phyloP scores from a whole-genome alignment of 2,797 vertebrate species.

The Oreochromis grahami region DNA sequence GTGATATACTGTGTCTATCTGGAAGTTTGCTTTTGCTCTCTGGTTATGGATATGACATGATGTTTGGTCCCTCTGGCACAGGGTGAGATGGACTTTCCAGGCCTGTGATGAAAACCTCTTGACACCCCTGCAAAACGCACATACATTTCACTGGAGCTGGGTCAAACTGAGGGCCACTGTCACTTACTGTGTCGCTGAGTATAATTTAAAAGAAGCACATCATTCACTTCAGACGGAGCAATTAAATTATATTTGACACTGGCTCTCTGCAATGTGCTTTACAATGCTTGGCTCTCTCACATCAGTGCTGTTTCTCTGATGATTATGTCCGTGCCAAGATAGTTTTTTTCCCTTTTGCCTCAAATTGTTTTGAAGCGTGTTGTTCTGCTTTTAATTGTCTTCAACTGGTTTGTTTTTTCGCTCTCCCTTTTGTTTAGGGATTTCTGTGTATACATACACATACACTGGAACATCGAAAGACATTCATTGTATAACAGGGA shows the following conservation, averaged over 20 bases:
- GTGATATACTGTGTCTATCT: not conserved
- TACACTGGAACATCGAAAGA: not conserved
- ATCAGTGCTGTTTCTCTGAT: not conserved
- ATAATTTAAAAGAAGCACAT: not conserved
- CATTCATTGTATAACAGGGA: constrained; percentile 5
- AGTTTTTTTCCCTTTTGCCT: not conserved
- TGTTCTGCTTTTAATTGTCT: constrained; percentile 5
- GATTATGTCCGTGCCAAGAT: not conserved
- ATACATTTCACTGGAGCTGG: not conserved
- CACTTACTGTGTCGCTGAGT: not conserved
- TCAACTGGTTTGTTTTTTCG: not conserved
- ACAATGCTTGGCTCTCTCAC: not conserved
- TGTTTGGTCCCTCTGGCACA: not conserved
- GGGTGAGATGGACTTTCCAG: not conserved
- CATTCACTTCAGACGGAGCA: not conserved
- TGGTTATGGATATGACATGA: not conserved
- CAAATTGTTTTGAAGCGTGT: not conserved
- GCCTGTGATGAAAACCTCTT: not conserved
- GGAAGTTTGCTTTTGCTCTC: not conserved
- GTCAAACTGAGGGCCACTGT: not conserved
- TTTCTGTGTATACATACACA: not conserved
- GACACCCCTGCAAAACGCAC: not conserved
- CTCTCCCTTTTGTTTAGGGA: not conserved
- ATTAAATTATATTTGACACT: not conserved
- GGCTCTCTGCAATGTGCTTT: not conserved